Percentiles rank a stretch among this genome's conserved stretches.
Evolutionary conservation across 2,113 vertebrate species (phyloP).

Genomic region (Corynorhinus townsendii): DNA sequence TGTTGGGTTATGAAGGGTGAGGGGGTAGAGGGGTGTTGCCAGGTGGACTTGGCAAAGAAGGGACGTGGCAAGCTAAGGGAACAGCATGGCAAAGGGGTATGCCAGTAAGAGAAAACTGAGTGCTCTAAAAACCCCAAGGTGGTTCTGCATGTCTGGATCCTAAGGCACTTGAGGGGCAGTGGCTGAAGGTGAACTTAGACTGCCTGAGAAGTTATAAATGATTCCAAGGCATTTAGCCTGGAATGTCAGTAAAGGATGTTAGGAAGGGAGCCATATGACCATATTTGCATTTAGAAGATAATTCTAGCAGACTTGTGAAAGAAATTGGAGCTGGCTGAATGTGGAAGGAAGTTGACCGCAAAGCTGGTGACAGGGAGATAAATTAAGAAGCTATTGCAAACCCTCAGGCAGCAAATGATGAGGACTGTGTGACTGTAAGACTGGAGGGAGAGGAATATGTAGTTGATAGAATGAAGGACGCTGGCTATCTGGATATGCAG

Average conservation of each 20-base stretch:
- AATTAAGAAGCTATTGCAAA: conserved; percentile 23
- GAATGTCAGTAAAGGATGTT: not conserved
- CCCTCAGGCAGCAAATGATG: not conserved
- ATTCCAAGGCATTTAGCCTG: not conserved
- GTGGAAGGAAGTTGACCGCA: not conserved
- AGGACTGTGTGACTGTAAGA: not conserved
- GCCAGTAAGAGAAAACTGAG: not conserved
- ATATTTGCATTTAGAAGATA: conserved; percentile 38
- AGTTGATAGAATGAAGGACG: not conserved
- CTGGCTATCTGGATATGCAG: not conserved
- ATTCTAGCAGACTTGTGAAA: not conserved
- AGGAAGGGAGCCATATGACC: not conserved
- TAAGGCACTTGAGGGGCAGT: not conserved
- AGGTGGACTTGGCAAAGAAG: not conserved
- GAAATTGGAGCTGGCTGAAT: conserved; percentile 5
- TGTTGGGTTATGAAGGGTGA: not conserved
- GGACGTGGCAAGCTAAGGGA: not conserved
- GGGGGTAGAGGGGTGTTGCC: not conserved
- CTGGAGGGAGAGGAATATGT: not conserved
- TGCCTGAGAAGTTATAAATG: not conserved
- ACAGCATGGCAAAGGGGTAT: not conserved
- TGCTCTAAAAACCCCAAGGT: not conserved
- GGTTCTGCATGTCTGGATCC: not conserved
- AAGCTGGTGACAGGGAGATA: not conserved
- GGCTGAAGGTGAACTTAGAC: not conserved